phyloP scores from a whole-genome alignment of 1,140 invertebrate species.

The Protaetia brevitarsis region DNA sequence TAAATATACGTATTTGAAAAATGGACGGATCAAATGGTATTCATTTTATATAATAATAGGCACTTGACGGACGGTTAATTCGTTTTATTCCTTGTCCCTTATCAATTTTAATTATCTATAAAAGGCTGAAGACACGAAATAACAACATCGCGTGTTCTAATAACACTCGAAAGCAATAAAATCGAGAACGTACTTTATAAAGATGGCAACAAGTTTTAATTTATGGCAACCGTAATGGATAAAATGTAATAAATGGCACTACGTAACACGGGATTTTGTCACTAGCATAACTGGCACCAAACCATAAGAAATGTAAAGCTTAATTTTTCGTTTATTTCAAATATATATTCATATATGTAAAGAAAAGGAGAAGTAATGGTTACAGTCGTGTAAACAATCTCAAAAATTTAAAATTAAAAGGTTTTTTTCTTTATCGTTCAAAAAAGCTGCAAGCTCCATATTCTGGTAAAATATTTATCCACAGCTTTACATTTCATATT shows the following conservation, averaged over 20 bases:
- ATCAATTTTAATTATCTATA: constrained; percentile 21
- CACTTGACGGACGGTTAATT: constrained; percentile 14
- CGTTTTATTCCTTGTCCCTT: constrained; percentile 15
- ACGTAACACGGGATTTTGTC: constrained; percentile 18
- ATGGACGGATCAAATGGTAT: constrained; percentile 21
- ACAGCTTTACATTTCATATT: background rate
- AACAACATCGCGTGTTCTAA: constrained; percentile 13
- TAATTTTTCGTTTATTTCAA: background rate
- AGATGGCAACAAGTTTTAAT: constrained; percentile 21
- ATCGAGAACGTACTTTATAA: constrained; percentile 13
- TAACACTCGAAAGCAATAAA: constrained; percentile 6
- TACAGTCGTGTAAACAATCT: no score
- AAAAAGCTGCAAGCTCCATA: no score
- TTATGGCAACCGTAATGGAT: constrained; percentile 17
- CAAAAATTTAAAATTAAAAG: no score
- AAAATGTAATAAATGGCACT: constrained; percentile 22
- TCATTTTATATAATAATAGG: constrained; percentile 21
- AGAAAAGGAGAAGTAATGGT: no score
- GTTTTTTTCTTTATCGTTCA: no score
- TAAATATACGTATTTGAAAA: constrained; percentile 13
- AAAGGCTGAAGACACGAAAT: constrained; percentile 21
- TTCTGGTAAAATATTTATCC: no score
- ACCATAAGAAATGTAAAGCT: background rate
- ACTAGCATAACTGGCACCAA: constrained; percentile 5
- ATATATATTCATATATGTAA: background rate